Evolutionary conservation across 2,113 vertebrate species (phyloP), one percentile per base, ranked within the genome.

Genomic region (Trogon surrucura): DNA sequence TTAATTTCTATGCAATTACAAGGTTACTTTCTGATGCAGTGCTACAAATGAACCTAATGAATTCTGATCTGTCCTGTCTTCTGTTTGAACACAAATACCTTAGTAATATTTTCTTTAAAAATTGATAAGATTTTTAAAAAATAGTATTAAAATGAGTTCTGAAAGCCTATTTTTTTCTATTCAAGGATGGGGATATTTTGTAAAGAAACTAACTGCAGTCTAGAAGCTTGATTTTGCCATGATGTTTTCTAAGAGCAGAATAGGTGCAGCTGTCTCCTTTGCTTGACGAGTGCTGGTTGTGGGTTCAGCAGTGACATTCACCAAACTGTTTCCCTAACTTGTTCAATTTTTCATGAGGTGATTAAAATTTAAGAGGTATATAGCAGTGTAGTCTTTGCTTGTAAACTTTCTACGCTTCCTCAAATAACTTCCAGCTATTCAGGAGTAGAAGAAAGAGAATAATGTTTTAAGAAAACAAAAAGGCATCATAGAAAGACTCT

Each of bases 331-430:
- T 50, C 51, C 20, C 25, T 67, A 48, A 57, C 8, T 81, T 84
- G 57, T 0, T 92, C 32, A 54, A 44, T 81, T 79, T 94, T 89
- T 96, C 71, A 81, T 89, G 27, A 72, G 4, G 3, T 47, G 19
- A 65, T 93, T 64, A 91, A 92, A 92, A 93, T 93, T 80, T 69
- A 50, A 70, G 65, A 82, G 58, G 13, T 86, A 29, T 44, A 73
- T 66, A 80, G 16, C 14, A 83, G 34, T 47, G 9, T 72, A 36
- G 10, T 72, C 16, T 88, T 81, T 85, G 21, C 71, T 73, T 54
- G 29, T 73, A 66, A 91, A 77, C n/a, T 62, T 92, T 57, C 30
- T 80, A 10, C 9, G 7, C 32, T 64, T 74, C 51, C 75, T 95
- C 51, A 90, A 22, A 45, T 84, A 80, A 70, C 14, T 91, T 89